phyloP scores from a whole-genome alignment of 2,888 invertebrate species.

The Entomobrya proxima region DNA sequence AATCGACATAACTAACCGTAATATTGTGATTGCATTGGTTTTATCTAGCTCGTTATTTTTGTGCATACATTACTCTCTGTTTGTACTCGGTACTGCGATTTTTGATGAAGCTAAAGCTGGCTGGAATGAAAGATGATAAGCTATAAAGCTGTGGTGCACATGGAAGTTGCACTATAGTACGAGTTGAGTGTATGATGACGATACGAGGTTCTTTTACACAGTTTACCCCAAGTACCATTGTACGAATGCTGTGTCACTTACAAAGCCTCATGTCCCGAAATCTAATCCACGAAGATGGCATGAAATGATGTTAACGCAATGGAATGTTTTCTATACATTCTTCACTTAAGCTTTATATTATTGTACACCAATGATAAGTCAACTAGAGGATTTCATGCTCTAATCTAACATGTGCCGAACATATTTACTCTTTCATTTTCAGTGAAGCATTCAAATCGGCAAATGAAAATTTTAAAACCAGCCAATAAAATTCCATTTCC shows the following conservation, averaged over 20 bases:
- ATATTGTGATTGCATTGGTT: conserved; percentile 6
- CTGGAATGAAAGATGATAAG: too few species aligned
- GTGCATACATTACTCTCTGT: too few species aligned
- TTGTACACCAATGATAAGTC: too few species aligned
- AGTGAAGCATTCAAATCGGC: neutral
- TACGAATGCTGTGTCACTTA: neutral
- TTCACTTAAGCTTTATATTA: too few species aligned
- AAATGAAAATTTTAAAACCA: neutral
- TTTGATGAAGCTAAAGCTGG: too few species aligned
- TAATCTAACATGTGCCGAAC: neutral
- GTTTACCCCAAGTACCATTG: too few species aligned
- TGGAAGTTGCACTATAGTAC: too few species aligned
- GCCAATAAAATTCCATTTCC: neutral
- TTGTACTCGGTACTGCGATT: too few species aligned
- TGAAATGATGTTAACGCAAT: conserved; percentile 1
- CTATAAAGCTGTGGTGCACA: too few species aligned
- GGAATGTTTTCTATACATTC: neutral
- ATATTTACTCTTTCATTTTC: neutral
- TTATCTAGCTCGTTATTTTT: neutral
- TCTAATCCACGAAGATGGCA: neutral
- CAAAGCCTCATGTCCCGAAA: neutral
- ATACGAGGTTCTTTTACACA: too few species aligned
- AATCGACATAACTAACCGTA: conserved; percentile 11
- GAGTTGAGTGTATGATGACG: too few species aligned
- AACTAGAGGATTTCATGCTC: too few species aligned